Evolutionary conservation across 2,113 vertebrate species (phyloP).

Genomic region (Gavialis gangeticus): DNA sequence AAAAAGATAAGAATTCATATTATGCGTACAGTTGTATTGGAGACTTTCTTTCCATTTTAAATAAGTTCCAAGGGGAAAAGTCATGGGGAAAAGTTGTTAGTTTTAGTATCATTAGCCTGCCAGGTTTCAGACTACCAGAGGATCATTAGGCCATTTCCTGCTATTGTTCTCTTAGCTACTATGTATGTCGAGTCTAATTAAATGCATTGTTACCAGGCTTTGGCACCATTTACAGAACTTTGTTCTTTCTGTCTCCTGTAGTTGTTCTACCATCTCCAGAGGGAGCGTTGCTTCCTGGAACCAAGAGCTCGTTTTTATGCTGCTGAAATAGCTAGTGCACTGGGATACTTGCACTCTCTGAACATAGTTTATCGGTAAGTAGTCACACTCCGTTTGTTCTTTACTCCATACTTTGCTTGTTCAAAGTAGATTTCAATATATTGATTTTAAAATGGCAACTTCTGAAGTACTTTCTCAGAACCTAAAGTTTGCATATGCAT

Average conservation of each 20-base stretch:
- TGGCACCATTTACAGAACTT: conserved; percentile 41
- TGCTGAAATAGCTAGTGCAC: conserved; percentile 96
- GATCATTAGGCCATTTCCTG: conserved; percentile 74
- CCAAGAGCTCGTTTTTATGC: conserved; percentile 95
- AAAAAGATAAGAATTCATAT: conserved; percentile 68
- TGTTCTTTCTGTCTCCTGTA: conserved; percentile 77
- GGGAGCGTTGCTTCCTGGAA: conserved; percentile 97
- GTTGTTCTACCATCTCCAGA: conserved; percentile 98
- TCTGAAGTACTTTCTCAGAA: neutral
- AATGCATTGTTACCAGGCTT: conserved; percentile 64
- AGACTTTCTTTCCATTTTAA: conserved; percentile 61
- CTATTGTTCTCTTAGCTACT: conserved; percentile 69
- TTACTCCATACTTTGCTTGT: neutral
- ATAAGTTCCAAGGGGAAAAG: conserved; percentile 76
- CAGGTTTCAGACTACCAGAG: conserved; percentile 56
- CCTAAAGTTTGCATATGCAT: neutral
- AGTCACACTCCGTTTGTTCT: rapidly evolving
- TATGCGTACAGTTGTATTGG: conserved; percentile 38
- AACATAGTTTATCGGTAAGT: conserved; percentile 95
- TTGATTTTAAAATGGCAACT: neutral
- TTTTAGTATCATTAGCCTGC: conserved; percentile 74
- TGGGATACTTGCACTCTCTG: conserved; percentile 97
- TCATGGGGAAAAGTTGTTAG: conserved; percentile 65
- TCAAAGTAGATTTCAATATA: neutral
- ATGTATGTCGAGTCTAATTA: conserved; percentile 71